These are phyloP conservation scores for Phodopus roborovskii DNA, from an alignment of 2,113 vertebrate genomes.

Conservation along the genomic window DNA sequence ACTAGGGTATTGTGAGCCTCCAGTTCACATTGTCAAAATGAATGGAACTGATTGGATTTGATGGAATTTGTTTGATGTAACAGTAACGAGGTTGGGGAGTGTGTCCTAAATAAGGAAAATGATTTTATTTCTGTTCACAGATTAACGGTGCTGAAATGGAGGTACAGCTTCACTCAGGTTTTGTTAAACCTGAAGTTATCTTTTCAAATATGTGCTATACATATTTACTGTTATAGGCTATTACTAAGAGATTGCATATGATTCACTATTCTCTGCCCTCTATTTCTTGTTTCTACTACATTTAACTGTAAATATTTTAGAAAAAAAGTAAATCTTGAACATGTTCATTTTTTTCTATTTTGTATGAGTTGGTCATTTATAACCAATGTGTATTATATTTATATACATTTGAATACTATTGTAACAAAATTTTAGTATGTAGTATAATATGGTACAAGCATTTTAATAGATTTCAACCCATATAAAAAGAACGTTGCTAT, in stretches of 20 bases:
- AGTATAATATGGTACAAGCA: background rate
- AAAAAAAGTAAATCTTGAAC: background rate
- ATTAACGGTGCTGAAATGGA: background rate
- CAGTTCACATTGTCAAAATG: background rate
- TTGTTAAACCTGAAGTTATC: background rate
- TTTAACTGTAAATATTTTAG: slow-evolving; percentile 4
- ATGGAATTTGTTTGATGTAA: background rate
- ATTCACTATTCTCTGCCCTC: background rate
- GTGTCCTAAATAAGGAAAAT: background rate
- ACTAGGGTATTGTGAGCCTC: background rate
- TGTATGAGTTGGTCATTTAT: background rate
- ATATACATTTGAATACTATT: background rate
- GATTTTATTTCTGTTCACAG: background rate
- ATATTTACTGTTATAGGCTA: background rate
- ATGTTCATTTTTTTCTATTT: slow-evolving; percentile 2
- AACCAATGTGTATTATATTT: background rate
- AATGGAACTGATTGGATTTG: background rate
- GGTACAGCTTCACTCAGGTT: background rate
- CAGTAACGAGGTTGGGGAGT: background rate
- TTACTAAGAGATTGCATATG: background rate
- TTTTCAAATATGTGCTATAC: background rate
- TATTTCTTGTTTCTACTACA: background rate
- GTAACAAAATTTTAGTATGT: background rate
- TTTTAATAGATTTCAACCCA: background rate
- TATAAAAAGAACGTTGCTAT: background rate